These are phyloP conservation scores for Miniopterus natalensis DNA, from an alignment of 2,113 vertebrate genomes.

Conservation along the genomic window DNA sequence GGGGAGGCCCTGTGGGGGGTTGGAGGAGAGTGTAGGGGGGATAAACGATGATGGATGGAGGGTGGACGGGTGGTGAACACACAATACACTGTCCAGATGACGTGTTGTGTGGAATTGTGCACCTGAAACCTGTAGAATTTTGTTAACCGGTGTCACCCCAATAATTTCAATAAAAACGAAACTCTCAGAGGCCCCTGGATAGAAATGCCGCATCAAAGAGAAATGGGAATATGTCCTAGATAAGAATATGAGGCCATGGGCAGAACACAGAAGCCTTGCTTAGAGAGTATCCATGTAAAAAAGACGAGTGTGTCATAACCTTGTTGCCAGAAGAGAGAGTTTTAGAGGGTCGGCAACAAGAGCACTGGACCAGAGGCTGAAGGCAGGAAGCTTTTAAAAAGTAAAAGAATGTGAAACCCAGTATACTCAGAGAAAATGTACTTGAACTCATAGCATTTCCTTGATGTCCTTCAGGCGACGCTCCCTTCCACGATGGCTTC, in stretches of 20 bases:
- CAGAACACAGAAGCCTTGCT: fast-evolving
- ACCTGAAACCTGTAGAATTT: neutral
- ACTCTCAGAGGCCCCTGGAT: neutral
- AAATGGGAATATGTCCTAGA: too few relatives aligned
- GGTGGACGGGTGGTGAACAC: neutral
- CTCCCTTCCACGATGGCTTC: constrained; percentile 82
- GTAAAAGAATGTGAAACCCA: neutral
- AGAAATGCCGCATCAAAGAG: neutral
- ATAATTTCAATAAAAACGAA: neutral
- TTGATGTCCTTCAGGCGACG: constrained; percentile 56
- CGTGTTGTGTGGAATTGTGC: neutral
- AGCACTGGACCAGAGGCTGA: neutral
- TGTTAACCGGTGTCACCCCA: neutral
- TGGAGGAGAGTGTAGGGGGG: neutral
- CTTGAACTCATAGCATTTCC: neutral
- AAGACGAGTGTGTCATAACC: neutral
- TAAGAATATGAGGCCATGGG: neutral
- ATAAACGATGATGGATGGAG: neutral
- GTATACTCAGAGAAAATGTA: neutral
- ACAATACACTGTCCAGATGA: neutral
- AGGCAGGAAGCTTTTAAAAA: constrained; percentile 18
- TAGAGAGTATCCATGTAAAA: neutral
- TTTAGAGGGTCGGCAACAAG: neutral
- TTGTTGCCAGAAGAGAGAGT: neutral
- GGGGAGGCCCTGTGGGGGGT: neutral